Evolutionary conservation across 2,888 invertebrate species (phyloP).

Genomic region (Dione vanillae): DNA sequence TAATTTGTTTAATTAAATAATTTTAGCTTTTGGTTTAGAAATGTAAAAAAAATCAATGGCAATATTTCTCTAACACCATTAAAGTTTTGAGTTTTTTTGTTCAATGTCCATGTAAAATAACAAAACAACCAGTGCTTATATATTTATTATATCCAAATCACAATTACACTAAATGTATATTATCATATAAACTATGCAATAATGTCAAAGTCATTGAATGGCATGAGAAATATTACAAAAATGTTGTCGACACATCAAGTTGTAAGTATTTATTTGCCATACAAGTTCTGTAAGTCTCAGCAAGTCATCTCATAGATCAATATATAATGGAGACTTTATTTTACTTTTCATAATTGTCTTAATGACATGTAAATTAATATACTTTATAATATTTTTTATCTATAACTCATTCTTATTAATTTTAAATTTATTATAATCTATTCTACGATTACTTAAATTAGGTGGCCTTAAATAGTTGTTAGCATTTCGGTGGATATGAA

Average conservation of each 20-base stretch:
- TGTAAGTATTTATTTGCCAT: not conserved
- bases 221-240: not conserved
- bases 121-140: slow-evolving; percentile 16
- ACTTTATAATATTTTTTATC: not conserved
- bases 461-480: not conserved
- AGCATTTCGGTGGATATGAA: slow-evolving; percentile 2
- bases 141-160: slow-evolving; percentile 31
- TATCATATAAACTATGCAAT: slow-evolving; percentile 3
- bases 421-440: not conserved
- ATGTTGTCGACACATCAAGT: not conserved
- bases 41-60: not conserved
- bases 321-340: not conserved
- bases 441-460: not conserved
- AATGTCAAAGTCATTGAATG: not conserved
- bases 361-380: too few species aligned
- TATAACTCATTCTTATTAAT: not conserved
- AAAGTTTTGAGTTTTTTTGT: too few species aligned
- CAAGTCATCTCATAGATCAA: not conserved
- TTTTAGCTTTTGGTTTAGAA: too few species aligned
- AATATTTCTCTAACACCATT: not conserved
- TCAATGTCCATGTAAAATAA: not conserved
- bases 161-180: slow-evolving; percentile 14
- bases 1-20: too few species aligned
- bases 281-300: not conserved
- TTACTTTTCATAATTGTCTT: too few species aligned